Conservation (phyloP, 2,888 invertebrate genomes). For the Cheilosia variabilis region DNA sequence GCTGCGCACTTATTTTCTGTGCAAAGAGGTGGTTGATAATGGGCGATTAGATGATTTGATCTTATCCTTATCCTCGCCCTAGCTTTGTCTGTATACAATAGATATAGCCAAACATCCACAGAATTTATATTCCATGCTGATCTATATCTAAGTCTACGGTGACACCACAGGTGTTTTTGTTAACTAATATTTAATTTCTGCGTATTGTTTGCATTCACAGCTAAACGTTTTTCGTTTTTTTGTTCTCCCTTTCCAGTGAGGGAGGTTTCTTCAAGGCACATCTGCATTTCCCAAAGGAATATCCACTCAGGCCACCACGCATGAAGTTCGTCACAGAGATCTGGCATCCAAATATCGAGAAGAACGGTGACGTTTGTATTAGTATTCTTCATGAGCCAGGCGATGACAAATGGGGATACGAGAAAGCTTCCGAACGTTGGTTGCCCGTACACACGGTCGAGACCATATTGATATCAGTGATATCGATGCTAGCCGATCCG, state of each 20-base stretch:
- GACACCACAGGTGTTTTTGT: background rate
- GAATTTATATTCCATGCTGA: too few species aligned
- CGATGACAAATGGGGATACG: slow-evolving; percentile 99
- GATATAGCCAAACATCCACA: too few species aligned
- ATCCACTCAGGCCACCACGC: slow-evolving; percentile 98
- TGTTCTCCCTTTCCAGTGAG: slow-evolving; percentile 88
- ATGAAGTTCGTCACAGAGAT: slow-evolving; percentile 99
- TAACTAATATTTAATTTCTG: background rate
- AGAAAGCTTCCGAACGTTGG: slow-evolving; percentile 99
- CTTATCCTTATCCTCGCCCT: too few species aligned
- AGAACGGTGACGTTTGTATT: slow-evolving; percentile 91
- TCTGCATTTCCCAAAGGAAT: slow-evolving; percentile 99
- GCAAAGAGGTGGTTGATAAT: too few species aligned
- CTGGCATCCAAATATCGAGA: slow-evolving; percentile 97
- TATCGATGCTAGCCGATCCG: slow-evolving; percentile 99
- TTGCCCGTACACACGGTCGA: slow-evolving; percentile 99
- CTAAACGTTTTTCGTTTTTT: slow-evolving; percentile 77
- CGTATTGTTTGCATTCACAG: background rate
- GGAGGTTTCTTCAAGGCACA: slow-evolving; percentile 99
- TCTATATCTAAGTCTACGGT: too few species aligned
- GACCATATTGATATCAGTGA: slow-evolving; percentile 99
- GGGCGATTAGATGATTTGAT: too few species aligned
- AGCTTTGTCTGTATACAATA: too few species aligned
- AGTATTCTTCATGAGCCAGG: slow-evolving; percentile 99
- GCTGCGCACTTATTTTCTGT: too few species aligned